Percentiles rank a stretch among this genome's conserved stretches.
These are phyloP conservation scores for Lamellibrachia satsuma DNA, from an alignment of 2,888 invertebrate species.

Conservation along the genomic window DNA sequence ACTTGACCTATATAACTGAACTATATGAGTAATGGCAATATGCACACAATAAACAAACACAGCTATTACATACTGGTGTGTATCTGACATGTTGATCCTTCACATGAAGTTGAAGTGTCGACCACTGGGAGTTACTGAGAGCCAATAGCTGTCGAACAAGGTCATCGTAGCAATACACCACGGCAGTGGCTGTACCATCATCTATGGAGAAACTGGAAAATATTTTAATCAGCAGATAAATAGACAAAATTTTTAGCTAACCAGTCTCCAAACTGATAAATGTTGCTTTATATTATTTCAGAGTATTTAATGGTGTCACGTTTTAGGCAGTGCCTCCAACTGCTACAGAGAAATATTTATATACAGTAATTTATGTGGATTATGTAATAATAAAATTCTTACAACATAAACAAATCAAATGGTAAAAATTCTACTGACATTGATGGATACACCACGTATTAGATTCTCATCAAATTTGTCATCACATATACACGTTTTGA, in stretches of 20 bases:
- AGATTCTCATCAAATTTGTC: too few species aligned
- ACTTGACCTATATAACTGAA: too few species aligned
- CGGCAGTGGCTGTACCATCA: constrained; percentile 48
- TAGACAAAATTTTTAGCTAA: not conserved
- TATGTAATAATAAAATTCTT: not conserved
- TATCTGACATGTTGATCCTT: constrained; percentile 31
- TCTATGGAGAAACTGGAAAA: constrained; percentile 45
- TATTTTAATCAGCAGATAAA: not conserved
- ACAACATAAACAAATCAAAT: too few species aligned
- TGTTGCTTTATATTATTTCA: not conserved
- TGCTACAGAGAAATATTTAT: not conserved
- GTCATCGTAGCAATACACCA: constrained; percentile 41
- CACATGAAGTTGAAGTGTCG: constrained; percentile 39
- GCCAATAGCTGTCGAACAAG: constrained; percentile 41
- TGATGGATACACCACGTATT: too few species aligned
- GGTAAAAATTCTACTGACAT: too few species aligned
- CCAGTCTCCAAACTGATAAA: not conserved
- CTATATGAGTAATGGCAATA: too few species aligned
- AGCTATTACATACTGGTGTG: not conserved
- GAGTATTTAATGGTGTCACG: not conserved
- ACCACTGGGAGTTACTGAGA: constrained; percentile 45
- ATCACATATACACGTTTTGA: too few species aligned
- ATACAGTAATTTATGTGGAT: not conserved
- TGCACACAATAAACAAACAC: not conserved
- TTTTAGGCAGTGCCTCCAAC: not conserved